Evolutionary conservation across 2,113 vertebrate genomes (phyloP), one percentile per base, ranked within the genome.

Genomic region (Syngnathoides biaculeatus): DNA sequence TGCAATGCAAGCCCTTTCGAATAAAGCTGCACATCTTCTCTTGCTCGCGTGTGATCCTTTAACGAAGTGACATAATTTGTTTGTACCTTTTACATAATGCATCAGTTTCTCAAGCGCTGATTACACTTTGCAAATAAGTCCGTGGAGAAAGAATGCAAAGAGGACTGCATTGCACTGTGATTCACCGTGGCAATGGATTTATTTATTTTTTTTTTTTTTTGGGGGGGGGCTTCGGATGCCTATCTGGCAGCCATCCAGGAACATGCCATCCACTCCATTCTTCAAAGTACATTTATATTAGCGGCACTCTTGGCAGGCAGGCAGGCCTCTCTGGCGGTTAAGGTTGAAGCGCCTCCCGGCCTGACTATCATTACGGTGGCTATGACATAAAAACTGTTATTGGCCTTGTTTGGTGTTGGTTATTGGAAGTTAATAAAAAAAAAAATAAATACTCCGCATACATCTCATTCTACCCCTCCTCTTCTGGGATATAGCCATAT

Each of bases 231-330:
- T 42, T 43, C 11, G 79, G 78, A 89, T 88, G 81, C 86, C 84
- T 72, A 69, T 61, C 84, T 91, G 91, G 90, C 86, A 26, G 38
- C 45, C 7, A 17, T 87, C 90, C 90, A 92, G 70, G 48, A 74
- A 76, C 78, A 83, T 80, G 87, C 79, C 89, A 86, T 83, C 83
- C 70, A 48, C 73, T 83, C 84, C 80, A 88, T 87, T 91, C 81
- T 86, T 91, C 89, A 89, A 88, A 91, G 88, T 86, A 88, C 82
- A 88, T 92, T 91, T 89, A 89, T 89, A 87, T 88, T 84, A 90
- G 82, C 69, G 74, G 81, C 74, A 58, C 66, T 84, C 82, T 87
- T 89, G 90, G 85, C 89, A 90, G 80, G 61, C 80, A 48, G 60
- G 40, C 22, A 75, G 64, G 74, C 78, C 67, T 84, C 86, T 84